Base-by-base conservation (phyloP, 2,888 invertebrate species). In the Thyatira batis region DNA sequence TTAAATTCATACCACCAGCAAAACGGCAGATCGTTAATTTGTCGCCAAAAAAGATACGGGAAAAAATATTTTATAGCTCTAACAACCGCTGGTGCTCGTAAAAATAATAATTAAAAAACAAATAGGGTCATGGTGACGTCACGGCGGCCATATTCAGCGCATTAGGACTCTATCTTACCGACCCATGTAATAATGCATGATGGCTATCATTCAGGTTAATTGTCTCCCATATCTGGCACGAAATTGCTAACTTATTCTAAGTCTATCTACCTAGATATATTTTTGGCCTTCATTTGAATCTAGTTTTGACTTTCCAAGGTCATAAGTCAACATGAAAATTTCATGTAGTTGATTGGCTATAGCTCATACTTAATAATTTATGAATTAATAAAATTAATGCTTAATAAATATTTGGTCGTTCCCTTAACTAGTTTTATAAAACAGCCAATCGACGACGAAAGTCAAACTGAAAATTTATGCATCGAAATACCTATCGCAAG, bases 181-280 rank as follows among this genome's bases (percentile, higher is more conserved):
- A 20, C 30, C 20, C 27, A 45, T 39, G 60, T 57, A 60, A 55
- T 56, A 52, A 53, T 58, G 61, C 56, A 53, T 52, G 64, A 65
- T 68, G 49, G 60, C 63, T 66, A 75, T 70, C 69, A 66, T 59
- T 53, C 57, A 58, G 65, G 69, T 67, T 73, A 71, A 71, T 67
- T 52, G 61, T 46, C 55, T 51, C 27, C 75, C 69, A 58, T 72
- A 52, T 66, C 54, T 28, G 73, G 30, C 49, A 44, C 53, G 52
- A 61, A 62, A 67, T 70, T 65, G 66, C 61, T 56, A 63, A 60
- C 73, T 69, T 53, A 46, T 23, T 27, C 45, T 48, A 17, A 25
- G 44, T 45, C 25, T 28, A 20, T 23, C n/a, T n/a, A 43, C 48
- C 30, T 49, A 20, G 39, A n/a, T n/a, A n/a, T n/a, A n/a, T 17